Evolutionary conservation across 2,797 vertebrate genomes (phyloP).

Genomic region (Acanthiza pusilla): DNA sequence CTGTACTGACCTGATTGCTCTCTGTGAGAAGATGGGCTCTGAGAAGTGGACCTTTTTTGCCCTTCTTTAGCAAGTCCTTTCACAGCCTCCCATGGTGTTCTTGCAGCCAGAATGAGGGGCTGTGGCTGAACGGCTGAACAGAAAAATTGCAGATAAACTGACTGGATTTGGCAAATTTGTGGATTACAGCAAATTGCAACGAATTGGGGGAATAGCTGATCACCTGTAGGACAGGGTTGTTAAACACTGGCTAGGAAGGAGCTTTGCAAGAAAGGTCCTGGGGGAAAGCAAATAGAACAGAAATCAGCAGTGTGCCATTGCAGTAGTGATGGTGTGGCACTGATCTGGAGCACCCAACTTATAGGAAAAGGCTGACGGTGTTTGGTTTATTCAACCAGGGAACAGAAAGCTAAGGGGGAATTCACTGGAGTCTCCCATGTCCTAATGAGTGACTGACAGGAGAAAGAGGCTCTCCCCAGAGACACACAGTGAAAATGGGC

Average conservation of each 20-base stretch:
- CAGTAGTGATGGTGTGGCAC: not conserved
- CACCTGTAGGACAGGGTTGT: not conserved
- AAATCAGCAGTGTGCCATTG: not conserved
- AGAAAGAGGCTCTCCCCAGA: not conserved
- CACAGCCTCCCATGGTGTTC: not conserved
- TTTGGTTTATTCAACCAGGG: not conserved
- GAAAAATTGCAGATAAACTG: not conserved
- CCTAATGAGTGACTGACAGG: not conserved
- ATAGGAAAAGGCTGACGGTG: not conserved
- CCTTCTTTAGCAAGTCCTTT: not conserved
- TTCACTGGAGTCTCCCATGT: not conserved
- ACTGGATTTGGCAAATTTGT: not conserved
- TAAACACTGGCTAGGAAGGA: not conserved
- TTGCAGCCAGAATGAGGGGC: not conserved
- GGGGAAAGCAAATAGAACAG: not conserved
- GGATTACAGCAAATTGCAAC: not conserved
- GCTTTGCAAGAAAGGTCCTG: not conserved
- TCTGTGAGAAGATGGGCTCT: not conserved
- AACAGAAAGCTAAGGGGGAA: not conserved
- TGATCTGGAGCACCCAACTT: accelerated
- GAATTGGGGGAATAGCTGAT: not conserved
- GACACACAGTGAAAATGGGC: not conserved
- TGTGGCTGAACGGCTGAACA: not conserved
- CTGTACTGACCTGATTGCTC: not conserved
- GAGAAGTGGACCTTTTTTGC: not conserved